phyloP scores from a whole-genome alignment of 2,888 invertebrate genomes.

The Polydrusus tereticollis region DNA sequence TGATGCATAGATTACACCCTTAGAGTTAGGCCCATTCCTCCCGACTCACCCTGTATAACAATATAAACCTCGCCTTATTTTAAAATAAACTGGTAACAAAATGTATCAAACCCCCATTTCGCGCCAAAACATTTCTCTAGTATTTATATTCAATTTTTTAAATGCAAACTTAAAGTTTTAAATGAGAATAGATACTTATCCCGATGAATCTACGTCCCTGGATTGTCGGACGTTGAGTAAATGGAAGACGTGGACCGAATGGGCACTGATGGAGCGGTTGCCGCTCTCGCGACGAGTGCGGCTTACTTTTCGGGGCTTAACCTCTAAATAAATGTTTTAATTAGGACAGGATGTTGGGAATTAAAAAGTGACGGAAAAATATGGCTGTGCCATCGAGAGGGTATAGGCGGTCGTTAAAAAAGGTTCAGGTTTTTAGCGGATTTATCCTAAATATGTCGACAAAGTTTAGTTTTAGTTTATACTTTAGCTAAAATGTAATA shows the following conservation, averaged over 20 bases:
- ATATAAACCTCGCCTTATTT: too few relatives aligned
- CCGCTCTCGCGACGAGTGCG: slow-evolving; percentile 48
- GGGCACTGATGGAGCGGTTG: slow-evolving; percentile 62
- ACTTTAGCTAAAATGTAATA: too few relatives aligned
- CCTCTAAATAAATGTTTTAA: slow-evolving; percentile 51
- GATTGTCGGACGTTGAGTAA: slow-evolving; percentile 58
- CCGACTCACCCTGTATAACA: too few relatives aligned
- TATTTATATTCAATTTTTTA: too few relatives aligned
- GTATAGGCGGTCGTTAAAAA: slow-evolving; percentile 6
- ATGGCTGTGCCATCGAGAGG: slow-evolving; percentile 35
- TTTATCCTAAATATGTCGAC: background rate
- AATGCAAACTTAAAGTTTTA: too few relatives aligned
- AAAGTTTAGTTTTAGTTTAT: too few relatives aligned
- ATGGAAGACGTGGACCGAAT: slow-evolving; percentile 62
- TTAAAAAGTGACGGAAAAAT: slow-evolving; percentile 50
- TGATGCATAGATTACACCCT: too few relatives aligned
- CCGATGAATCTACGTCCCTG: slow-evolving; percentile 35
- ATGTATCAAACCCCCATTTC: too few relatives aligned
- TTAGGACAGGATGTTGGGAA: slow-evolving; percentile 50
- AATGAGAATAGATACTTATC: too few relatives aligned
- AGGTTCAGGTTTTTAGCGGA: background rate
- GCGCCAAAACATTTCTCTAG: too few relatives aligned
- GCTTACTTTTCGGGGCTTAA: slow-evolving; percentile 51
- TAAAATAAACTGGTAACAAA: too few relatives aligned
- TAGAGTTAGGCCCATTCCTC: too few relatives aligned